Evolutionary conservation across 1,140 invertebrate species (phyloP).

Genomic region (Drosophila teissieri): DNA sequence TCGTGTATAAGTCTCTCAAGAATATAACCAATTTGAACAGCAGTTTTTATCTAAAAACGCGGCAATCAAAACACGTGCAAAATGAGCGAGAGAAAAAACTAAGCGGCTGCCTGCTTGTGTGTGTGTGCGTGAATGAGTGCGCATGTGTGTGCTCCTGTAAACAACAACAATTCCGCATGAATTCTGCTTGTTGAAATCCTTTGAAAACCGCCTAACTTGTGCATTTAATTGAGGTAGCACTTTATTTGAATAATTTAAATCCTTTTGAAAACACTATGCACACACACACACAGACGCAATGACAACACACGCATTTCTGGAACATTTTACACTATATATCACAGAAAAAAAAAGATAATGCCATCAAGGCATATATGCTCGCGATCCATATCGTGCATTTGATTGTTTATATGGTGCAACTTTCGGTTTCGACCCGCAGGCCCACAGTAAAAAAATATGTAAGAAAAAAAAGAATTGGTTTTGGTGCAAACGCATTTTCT

Average conservation of each 20-base stretch:
- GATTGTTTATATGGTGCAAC: slow-evolving; percentile 5
- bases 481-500: not conserved
- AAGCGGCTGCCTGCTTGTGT: not conserved
- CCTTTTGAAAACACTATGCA: not conserved
- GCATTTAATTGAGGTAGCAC: not conserved
- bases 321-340: not conserved
- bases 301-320: not conserved
- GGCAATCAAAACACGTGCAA: slow-evolving; percentile 9
- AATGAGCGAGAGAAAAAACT: slow-evolving; percentile 9
- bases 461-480: slow-evolving; percentile 1
- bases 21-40: not conserved
- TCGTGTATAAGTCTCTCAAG: not conserved
- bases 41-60: not conserved
- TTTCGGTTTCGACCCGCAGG: not conserved
- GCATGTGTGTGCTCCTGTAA: not conserved
- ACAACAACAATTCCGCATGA: not conserved
- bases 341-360: slow-evolving; percentile 9
- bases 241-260: not conserved
- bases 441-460: slow-evolving; percentile 16
- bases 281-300: not conserved
- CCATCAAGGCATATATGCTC: not conserved
- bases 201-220: not conserved
- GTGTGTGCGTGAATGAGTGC: not conserved
- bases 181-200: not conserved
- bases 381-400: no score